Evolutionary conservation across 2,113 vertebrate species (phyloP).

Genomic region (Phodopus roborovskii): DNA sequence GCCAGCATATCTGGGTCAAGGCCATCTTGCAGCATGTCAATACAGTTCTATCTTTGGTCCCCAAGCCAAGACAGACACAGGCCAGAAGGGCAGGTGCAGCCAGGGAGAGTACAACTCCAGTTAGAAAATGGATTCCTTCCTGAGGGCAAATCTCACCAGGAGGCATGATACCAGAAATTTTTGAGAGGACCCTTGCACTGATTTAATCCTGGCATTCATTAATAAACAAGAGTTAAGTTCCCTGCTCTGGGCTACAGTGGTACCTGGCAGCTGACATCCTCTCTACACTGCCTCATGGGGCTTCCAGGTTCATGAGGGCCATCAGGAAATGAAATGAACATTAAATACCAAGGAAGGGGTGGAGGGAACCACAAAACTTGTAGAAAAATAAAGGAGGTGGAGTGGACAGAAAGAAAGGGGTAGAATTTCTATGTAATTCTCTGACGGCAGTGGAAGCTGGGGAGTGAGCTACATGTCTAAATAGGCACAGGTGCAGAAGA

Average conservation of each 20-base stretch:
- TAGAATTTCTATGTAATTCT: background rate
- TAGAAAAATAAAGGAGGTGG: background rate
- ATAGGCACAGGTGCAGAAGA: background rate
- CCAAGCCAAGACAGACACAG: background rate
- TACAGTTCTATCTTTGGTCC: background rate
- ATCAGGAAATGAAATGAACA: background rate
- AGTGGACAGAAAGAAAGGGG: background rate
- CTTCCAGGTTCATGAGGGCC: background rate
- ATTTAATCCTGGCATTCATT: background rate
- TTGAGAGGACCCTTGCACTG: background rate
- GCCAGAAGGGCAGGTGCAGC: background rate
- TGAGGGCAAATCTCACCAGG: background rate
- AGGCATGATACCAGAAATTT: background rate
- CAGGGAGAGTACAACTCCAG: background rate
- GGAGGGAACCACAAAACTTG: background rate
- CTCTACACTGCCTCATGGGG: background rate
- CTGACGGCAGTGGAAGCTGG: background rate
- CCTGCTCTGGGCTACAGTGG: no score
- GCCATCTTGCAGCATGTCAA: background rate
- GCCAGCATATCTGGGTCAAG: slow-evolving; percentile 1
- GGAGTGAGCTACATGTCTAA: rapidly evolving
- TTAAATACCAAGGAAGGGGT: background rate
- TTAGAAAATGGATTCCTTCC: background rate
- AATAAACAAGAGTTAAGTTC: background rate
- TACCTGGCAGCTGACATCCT: no score